These are phyloP conservation scores for Sebastes iracundus DNA, from an alignment of 2,797 vertebrate species.

Conservation along the genomic window DNA sequence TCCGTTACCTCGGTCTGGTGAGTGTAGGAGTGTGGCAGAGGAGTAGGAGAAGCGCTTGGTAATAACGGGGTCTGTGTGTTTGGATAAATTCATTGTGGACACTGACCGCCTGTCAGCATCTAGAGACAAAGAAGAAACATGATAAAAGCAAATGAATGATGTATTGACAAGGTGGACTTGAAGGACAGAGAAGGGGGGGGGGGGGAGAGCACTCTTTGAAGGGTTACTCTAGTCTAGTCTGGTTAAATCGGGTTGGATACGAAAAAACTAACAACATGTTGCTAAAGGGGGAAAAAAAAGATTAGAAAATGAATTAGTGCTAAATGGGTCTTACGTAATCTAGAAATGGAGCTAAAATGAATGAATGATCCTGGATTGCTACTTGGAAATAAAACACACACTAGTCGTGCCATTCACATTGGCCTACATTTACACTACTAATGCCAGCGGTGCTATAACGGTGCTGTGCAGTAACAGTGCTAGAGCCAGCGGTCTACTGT, in stretches of 20 bases:
- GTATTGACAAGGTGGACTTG: not conserved
- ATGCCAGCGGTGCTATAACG: constrained; percentile 23
- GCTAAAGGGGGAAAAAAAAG: constrained; percentile 2
- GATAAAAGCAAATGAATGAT: not conserved
- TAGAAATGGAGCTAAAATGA: constrained; percentile 30
- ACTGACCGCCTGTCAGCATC: constrained; percentile 96
- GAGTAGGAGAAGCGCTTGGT: constrained; percentile 97
- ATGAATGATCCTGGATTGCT: constrained; percentile 29
- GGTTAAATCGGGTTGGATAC: constrained; percentile 37
- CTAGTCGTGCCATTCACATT: constrained; percentile 32
- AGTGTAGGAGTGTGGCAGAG: constrained; percentile 96
- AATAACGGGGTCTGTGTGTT: constrained; percentile 95
- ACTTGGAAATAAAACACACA: constrained; percentile 44
- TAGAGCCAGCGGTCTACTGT: constrained; percentile 54
- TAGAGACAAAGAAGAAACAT: constrained; percentile 68
- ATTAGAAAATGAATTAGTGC: constrained; percentile 46
- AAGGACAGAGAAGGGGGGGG: not conserved
- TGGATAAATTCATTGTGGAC: constrained; percentile 98
- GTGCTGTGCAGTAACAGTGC: constrained; percentile 15
- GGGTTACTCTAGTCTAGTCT: constrained; percentile 43
- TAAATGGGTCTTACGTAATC: constrained; percentile 26
- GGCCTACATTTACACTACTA: constrained; percentile 61
- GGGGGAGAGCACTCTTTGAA: constrained; percentile 10
- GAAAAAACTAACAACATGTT: constrained; percentile 28
- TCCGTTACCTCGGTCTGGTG: constrained; percentile 95